Percentiles rank a stretch among this genome's conserved stretches.
phyloP scores from a whole-genome alignment of 2,113 vertebrate genomes.

The Actenoides lindsayi region DNA sequence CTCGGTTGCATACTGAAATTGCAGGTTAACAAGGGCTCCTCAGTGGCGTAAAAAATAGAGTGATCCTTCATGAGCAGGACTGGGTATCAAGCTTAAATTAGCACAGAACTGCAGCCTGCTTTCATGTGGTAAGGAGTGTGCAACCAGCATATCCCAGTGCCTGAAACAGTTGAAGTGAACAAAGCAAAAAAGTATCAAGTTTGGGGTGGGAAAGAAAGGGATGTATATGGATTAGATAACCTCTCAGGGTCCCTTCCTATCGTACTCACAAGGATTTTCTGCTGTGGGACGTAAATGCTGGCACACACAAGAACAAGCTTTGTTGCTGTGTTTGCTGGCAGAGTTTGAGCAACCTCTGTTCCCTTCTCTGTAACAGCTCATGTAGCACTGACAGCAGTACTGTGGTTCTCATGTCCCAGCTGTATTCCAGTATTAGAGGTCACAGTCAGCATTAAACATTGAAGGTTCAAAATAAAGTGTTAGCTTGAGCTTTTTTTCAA shows the following conservation, averaged over 20 bases:
- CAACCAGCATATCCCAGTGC: not conserved
- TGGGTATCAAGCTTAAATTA: not conserved
- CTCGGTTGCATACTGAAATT: not conserved
- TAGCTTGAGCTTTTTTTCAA: not conserved
- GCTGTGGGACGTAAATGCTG: not conserved
- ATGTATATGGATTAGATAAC: not conserved
- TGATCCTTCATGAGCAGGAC: not conserved
- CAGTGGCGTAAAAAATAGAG: not conserved
- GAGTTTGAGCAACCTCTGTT: not conserved
- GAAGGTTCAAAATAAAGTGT: not conserved
- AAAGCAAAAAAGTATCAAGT: not conserved
- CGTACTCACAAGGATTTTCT: not conserved
- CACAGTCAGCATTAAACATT: not conserved
- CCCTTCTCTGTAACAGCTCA: slow-evolving; percentile 36
- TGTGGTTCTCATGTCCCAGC: slow-evolving; percentile 46
- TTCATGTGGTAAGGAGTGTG: not conserved
- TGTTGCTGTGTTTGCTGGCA: slow-evolving; percentile 1
- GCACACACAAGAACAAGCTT: not conserved
- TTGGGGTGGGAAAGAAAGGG: not conserved
- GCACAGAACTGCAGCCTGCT: not conserved
- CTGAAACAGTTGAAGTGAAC: not conserved
- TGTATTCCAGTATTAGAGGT: slow-evolving; percentile 14
- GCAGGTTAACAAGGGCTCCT: not conserved
- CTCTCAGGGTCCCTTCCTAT: not conserved
- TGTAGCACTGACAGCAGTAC: slow-evolving; percentile 34